A percentile compares a stretch with the other conserved stretches of the same genome.
These are phyloP conservation scores for Peromyscus melanophrys DNA, from an alignment of 2,797 vertebrate species.

Conservation along the genomic window DNA sequence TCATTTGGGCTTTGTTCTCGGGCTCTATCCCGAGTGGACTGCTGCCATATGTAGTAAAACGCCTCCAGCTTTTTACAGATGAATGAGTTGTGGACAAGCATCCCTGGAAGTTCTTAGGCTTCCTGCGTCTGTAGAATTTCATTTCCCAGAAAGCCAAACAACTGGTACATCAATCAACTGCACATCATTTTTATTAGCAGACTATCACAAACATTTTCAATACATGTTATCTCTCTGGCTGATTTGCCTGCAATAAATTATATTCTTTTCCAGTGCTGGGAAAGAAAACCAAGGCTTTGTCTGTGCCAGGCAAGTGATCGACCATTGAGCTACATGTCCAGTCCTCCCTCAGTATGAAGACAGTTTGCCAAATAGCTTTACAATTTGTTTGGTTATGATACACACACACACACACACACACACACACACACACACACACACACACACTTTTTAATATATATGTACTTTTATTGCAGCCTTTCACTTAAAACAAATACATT, in stretches of 20 bases:
- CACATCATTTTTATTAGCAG: conserved; percentile 12
- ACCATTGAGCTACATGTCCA: background rate
- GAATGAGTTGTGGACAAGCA: conserved; percentile 43
- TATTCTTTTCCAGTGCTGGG: background rate
- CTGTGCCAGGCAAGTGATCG: background rate
- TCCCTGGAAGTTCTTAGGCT: conserved; percentile 35
- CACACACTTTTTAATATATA: background rate
- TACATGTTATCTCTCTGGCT: conserved; percentile 8
- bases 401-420: background rate
- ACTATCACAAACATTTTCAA: conserved; percentile 37
- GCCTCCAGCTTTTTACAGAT: conserved; percentile 45
- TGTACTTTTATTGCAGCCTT: background rate
- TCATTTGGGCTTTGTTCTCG: conserved; percentile 72
- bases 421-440: background rate
- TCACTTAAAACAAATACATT: background rate
- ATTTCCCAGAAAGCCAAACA: conserved; percentile 44
- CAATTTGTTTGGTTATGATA: background rate
- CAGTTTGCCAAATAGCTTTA: conserved; percentile 25
- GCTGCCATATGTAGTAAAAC: conserved; percentile 25
- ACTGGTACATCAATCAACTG: conserved; percentile 29
- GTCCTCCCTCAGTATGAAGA: background rate
- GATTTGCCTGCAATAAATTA: conserved; percentile 2
- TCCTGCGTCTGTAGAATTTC: background rate
- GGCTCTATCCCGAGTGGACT: background rate
- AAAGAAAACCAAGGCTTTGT: background rate